Conservation (phyloP, 2,113 vertebrate genomes). For the Ariopsis seemanni region DNA sequence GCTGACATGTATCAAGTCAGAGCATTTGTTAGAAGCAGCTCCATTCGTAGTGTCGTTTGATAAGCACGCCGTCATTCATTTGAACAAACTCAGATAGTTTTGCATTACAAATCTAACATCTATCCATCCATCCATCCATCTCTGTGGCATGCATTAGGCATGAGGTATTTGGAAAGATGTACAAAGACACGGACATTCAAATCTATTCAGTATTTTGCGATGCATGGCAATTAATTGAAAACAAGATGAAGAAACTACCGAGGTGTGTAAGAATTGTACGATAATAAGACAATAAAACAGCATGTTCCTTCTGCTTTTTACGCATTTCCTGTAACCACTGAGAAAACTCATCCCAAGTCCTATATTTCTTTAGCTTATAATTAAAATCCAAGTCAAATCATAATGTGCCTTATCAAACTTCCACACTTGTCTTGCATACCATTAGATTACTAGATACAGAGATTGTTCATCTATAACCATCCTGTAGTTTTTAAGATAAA, state of each 20-base stretch:
- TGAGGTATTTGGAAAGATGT: slow-evolving; percentile 22
- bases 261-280: neutral
- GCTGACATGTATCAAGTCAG: slow-evolving; percentile 9
- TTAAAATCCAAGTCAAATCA: neutral
- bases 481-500: neutral
- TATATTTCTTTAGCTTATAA: neutral
- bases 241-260: neutral
- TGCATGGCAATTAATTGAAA: neutral
- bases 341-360: neutral
- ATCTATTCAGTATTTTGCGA: slow-evolving; percentile 12
- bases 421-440: neutral
- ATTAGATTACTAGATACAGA: neutral
- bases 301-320: neutral
- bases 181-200: slow-evolving; percentile 23
- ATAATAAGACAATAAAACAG: neutral
- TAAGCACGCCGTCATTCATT: neutral
- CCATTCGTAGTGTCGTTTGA: neutral
- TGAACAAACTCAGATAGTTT: neutral
- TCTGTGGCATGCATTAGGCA: slow-evolving; percentile 2
- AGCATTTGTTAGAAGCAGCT: neutral
- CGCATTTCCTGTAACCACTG: neutral
- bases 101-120: slow-evolving; percentile 12
- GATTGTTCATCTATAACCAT: neutral
- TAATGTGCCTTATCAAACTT: neutral
- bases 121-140: neutral